phyloP scores from a whole-genome alignment of 2,113 vertebrate species.

The Eretmochelys imbricata region DNA sequence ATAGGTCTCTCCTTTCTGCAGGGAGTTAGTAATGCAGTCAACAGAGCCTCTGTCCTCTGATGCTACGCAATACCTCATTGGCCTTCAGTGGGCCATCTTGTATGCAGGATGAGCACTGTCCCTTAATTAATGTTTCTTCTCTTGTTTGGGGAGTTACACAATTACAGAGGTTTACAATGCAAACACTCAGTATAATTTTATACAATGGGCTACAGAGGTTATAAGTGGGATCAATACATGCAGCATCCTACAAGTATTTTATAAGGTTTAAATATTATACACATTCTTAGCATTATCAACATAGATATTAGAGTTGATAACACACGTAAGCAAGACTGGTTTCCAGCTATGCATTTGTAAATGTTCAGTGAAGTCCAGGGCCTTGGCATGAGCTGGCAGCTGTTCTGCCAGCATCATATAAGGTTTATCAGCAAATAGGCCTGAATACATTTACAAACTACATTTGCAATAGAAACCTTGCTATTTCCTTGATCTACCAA shows the following conservation, averaged over 20 bases:
- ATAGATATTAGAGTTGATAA: too few relatives aligned
- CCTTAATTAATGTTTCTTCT: neutral
- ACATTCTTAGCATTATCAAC: too few relatives aligned
- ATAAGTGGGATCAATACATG: neutral
- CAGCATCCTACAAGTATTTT: too few relatives aligned
- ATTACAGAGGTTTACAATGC: neutral
- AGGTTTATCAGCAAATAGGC: slow-evolving; percentile 3
- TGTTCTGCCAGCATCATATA: too few relatives aligned
- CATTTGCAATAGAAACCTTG: neutral
- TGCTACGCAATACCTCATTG: neutral
- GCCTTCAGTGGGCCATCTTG: neutral
- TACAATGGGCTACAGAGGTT: neutral
- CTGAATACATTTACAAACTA: neutral
- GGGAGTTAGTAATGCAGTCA: neutral
- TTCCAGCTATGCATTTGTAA: too few relatives aligned
- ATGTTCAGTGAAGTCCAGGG: too few relatives aligned
- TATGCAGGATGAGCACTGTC: neutral
- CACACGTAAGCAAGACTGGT: too few relatives aligned
- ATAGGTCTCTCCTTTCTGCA: neutral
- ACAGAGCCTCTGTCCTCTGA: neutral
- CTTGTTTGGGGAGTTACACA: neutral
- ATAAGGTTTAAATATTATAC: too few relatives aligned
- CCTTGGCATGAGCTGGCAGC: too few relatives aligned
- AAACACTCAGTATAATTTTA: neutral
- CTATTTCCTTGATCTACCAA: neutral